A percentile compares a stretch with the other conserved stretches of the same genome.
Evolutionary conservation across 2,113 vertebrate genomes (phyloP).

Genomic region (Atlantisia rogersi): DNA sequence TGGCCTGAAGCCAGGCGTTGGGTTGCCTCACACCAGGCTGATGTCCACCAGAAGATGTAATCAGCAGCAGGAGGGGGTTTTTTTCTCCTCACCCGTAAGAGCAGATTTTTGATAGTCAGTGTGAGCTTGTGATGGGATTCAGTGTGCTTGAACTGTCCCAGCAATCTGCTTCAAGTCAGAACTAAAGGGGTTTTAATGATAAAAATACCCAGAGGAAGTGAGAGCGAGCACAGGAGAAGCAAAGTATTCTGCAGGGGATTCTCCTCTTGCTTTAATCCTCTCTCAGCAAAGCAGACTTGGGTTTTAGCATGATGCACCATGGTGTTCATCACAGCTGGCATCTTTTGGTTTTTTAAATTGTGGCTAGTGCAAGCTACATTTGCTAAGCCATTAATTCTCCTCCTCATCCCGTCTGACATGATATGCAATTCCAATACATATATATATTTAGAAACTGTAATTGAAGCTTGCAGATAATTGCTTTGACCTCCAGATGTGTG

Average conservation of each 20-base stretch:
- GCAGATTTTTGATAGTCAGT: neutral
- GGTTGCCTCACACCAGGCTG: neutral
- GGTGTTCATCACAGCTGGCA: neutral
- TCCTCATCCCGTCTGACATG: neutral
- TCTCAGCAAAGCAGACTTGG: neutral
- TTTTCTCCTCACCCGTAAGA: neutral
- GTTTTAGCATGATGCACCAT: neutral
- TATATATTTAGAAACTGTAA: neutral
- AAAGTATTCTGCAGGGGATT: neutral
- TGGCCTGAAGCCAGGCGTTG: neutral
- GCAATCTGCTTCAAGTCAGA: neutral
- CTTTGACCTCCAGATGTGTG: neutral
- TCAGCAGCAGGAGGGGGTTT: neutral
- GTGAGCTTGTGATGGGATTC: neutral
- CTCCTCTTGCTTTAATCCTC: neutral
- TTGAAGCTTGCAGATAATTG: neutral
- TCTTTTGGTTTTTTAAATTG: neutral
- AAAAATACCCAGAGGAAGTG: constrained; percentile 17
- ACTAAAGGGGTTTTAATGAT: neutral
- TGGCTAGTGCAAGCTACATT: neutral
- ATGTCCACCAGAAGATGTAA: neutral
- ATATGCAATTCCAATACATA: neutral
- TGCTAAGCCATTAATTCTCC: neutral
- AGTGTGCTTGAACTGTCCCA: neutral
- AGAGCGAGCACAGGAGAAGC: neutral